Percentiles rank a stretch among this genome's conserved stretches.
Evolutionary conservation across 2,888 invertebrate genomes (phyloP).

Genomic region (Gastracanthus pulcherrimus): DNA sequence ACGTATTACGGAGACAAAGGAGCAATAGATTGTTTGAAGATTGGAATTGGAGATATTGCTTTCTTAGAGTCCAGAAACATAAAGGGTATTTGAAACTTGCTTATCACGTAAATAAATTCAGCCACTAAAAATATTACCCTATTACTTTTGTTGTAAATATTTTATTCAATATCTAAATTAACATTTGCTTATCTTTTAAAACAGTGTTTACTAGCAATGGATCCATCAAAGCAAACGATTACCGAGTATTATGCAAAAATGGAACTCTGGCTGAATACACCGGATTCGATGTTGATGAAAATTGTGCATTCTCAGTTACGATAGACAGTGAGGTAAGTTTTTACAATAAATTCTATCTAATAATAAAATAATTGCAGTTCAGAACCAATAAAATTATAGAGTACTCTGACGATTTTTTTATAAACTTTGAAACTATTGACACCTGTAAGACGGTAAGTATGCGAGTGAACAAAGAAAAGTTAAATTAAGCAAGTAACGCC

Average conservation of each 20-base stretch:
- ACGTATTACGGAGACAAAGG: conserved; percentile 82
- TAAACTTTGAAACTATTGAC: no score
- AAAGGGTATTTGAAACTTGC: conserved; percentile 68
- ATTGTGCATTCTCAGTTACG: conserved; percentile 80
- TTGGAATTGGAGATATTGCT: conserved; percentile 80
- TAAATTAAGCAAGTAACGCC: no score
- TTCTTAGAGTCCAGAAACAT: conserved; percentile 80
- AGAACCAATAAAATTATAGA: no score
- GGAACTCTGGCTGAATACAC: conserved; percentile 79
- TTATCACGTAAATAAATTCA: background rate
- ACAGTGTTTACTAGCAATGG: conserved; percentile 8
- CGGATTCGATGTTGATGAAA: conserved; percentile 79
- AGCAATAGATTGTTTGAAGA: conserved; percentile 80
- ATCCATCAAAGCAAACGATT: conserved; percentile 73
- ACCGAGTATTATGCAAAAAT: conserved; percentile 82
- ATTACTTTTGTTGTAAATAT: no score
- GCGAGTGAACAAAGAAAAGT: no score
- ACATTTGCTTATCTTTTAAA: background rate
- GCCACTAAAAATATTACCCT: no score
- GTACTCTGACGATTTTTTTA: no score
- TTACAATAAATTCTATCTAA: no score
- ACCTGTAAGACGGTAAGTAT: no score
- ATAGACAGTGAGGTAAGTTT: conserved; percentile 83
- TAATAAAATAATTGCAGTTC: no score
- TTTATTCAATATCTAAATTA: background rate